Base-by-base conservation (phyloP, 1,140 invertebrate genomes). In the Atta texana region DNA sequence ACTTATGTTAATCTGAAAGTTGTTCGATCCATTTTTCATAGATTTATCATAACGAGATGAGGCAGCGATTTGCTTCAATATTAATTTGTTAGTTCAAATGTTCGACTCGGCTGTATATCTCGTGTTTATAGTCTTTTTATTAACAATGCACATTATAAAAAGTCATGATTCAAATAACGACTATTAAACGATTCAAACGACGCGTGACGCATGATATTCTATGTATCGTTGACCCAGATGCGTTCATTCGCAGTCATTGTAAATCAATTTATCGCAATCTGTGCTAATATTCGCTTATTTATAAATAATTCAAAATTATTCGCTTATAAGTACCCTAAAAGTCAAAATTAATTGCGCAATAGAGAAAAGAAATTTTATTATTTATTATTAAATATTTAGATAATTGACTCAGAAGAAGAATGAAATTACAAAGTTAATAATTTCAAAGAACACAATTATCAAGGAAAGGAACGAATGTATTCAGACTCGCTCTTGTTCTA, bases 191-290 rank as follows among this genome's bases (percentile, higher is more conserved):
- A 61, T 57, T 63, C 39, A 53, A 10, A 44, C 10, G 8, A 44
- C 8, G 39, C 39, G 44, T 28, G 49, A 8, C 8, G 57, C 16
- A 74, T 39, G n/a, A 21, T 55, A 59, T 68, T 53, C 55, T 16
- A 71, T 16, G 21, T 8, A 90, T 85, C 28, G 53, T 81, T 74
- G 92, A 89, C 92, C 92, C 84, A 92, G 82, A 92, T 92, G 63
- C 57, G 71, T 66, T 39, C 24, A 91, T 91, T 90, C 75, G 49
- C 78, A 92, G 53, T 87, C 80, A 92, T 92, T 90, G 85, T 90
- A 92, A 92, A 93, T 92, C 92, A 92, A 93, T 93, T 92, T 91
- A 64, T 88, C 55, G 87, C 86, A 91, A 92, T 93, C 80, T 84
- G 57, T 24, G 6, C 68, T 69, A 84, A 86, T 55, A 44, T 34